Percentiles rank a stretch among this genome's conserved stretches.
phyloP scores from a whole-genome alignment of 1,140 invertebrate genomes.

The Tetragnatha versicolor region DNA sequence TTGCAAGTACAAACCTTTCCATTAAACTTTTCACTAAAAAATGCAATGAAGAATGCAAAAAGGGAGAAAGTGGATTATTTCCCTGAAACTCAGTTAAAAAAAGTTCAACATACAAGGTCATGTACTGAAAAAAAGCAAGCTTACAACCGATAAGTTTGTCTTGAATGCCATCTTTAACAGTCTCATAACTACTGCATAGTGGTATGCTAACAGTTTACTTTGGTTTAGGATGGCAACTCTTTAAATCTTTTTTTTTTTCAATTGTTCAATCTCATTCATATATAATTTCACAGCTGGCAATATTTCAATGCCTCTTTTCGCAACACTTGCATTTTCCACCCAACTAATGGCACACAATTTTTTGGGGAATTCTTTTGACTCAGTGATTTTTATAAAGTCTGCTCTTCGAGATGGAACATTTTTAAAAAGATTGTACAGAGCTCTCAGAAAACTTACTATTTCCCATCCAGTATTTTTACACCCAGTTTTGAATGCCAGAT shows the following conservation, averaged over 20 bases:
- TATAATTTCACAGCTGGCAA: background rate
- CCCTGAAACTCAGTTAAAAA: background rate
- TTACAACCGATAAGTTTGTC: too few relatives aligned
- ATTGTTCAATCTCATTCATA: background rate
- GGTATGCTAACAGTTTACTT: background rate
- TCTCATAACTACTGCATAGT: background rate
- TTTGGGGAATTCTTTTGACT: background rate
- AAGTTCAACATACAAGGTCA: too few relatives aligned
- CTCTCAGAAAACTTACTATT: background rate
- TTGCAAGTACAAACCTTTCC: background rate
- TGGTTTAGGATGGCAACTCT: background rate
- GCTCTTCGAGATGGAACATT: background rate
- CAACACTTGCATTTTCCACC: background rate
- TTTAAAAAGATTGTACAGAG: conserved; percentile 8
- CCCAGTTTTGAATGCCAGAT: background rate
- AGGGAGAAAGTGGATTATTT: background rate
- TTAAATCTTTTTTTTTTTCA: background rate
- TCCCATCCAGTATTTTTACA: background rate
- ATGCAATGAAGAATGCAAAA: background rate
- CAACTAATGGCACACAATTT: background rate
- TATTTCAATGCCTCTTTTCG: conserved; percentile 9
- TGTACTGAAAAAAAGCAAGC: too few relatives aligned
- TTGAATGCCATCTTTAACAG: too few relatives aligned
- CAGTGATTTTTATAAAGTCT: background rate
- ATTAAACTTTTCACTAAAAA: background rate